A percentile compares a stretch with the other conserved stretches of the same genome.
Evolutionary conservation across 2,113 vertebrate genomes (phyloP).

Genomic region (Peucedramus taeniatus): DNA sequence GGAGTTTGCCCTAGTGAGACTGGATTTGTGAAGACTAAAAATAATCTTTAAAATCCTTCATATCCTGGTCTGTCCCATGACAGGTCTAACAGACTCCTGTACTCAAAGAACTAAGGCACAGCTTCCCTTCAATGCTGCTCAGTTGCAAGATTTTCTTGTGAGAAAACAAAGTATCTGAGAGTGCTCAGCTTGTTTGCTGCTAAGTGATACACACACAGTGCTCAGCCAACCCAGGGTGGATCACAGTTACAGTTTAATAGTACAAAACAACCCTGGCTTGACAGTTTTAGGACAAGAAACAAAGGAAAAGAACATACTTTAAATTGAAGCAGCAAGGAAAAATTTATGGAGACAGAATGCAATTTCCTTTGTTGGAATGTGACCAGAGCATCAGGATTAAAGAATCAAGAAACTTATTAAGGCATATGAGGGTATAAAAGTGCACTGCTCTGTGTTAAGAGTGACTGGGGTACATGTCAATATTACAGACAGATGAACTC

Average conservation of each 20-base stretch:
- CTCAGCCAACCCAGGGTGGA: rapidly evolving
- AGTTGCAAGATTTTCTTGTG: neutral
- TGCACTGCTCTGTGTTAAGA: neutral
- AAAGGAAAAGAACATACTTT: neutral
- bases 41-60: neutral
- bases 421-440: neutral
- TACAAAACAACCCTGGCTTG: neutral
- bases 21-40: neutral
- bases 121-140: neutral
- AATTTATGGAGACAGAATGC: slow-evolving; percentile 38
- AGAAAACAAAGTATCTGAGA: neutral
- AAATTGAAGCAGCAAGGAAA: slow-evolving; percentile 25
- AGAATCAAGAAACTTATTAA: slow-evolving; percentile 50
- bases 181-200: neutral
- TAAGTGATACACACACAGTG: neutral
- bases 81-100: neutral
- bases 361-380: slow-evolving; percentile 50
- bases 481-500: neutral
- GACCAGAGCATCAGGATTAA: slow-evolving; percentile 49
- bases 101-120: neutral
- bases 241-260: neutral
- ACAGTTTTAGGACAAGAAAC: slow-evolving; percentile 34
- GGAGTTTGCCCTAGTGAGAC: neutral
- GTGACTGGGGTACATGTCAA: neutral
- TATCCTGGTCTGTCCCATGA: neutral